Base-by-base conservation (phyloP, 2,888 invertebrate species). In the Bursaphelenchus okinawaensis region DNA sequence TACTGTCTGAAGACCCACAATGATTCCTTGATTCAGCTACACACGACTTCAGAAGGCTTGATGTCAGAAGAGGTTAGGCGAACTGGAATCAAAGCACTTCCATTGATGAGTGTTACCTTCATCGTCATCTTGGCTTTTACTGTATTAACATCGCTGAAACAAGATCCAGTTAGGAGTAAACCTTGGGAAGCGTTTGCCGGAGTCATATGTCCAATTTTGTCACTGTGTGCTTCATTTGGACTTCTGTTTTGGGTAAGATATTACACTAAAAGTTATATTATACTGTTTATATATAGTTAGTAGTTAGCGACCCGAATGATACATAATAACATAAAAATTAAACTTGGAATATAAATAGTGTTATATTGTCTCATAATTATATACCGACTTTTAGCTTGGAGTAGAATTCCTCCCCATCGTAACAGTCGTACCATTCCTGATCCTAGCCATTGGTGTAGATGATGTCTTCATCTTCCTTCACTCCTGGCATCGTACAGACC, bases 391-490 rank as follows among this genome's bases (percentile, higher is more conserved):
- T 40, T 58, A 78, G 79, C 60, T 80, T 26, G 78, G 75, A 19
- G 81, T 78, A 64, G 79, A 81, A 55, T 81, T 78, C 63, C 63
- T 80, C 26, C 81, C 82, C 7, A 82, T 82, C 55, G 76, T 81
- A 29, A 78, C 78, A 7, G 81, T 82, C 7, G 79, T 82, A 24
- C 82, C 82, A 7, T 81, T 82, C 65, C 70, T 82, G 52, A 72
- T 82, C 31, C 67, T 82, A 16, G 79, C 82, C 29, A 79, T 82
- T 31, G 82, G 82, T 8, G 80, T 82, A 28, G 82, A 82, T 67
- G 82, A 82, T 55, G 81, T 79, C 2, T 82, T 77, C 72, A 82
- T 82, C 57, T 79, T 79, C 68, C 72, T 82, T 55, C 80, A 82
- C 58, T 73, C 78, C 12, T 82, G 82, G 82, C 73, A 74, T 31